Evolutionary conservation across 2,113 vertebrate species (phyloP).

Genomic region (Eptesicus fuscus): DNA sequence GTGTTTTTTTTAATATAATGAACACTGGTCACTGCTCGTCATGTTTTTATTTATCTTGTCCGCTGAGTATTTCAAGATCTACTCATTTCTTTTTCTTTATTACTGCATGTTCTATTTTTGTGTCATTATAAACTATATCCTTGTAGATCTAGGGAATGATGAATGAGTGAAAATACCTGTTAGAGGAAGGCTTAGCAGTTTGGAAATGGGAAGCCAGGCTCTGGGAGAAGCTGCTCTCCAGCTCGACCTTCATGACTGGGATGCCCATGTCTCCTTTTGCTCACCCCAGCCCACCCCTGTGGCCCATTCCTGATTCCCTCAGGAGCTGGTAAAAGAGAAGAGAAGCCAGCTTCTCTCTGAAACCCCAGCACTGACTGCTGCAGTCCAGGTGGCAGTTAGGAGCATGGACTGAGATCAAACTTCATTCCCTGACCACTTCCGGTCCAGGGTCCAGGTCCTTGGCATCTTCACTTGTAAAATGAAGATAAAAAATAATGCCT

Average conservation of each 20-base stretch:
- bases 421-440: not conserved
- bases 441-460: not conserved
- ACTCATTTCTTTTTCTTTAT: not conserved
- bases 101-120: not conserved
- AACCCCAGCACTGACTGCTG: not conserved
- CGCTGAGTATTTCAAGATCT: not conserved
- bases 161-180: constrained; percentile 17
- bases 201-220: not conserved
- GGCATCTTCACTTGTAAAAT: not conserved
- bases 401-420: not conserved
- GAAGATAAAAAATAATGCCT: not conserved
- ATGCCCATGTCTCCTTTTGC: not conserved
- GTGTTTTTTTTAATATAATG: not conserved
- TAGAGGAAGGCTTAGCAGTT: not conserved
- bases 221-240: not conserved
- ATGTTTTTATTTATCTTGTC: not conserved
- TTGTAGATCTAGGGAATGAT: not conserved
- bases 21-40: not conserved
- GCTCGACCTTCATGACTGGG: not conserved
- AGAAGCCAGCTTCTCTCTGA: not conserved
- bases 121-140: not conserved
- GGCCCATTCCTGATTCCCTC: not conserved
- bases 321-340: not conserved
- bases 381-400: not conserved
- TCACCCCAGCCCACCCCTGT: not conserved